These are phyloP conservation scores for Argyresthia albistria DNA, from an alignment of 2,888 invertebrate species.

Conservation along the genomic window DNA sequence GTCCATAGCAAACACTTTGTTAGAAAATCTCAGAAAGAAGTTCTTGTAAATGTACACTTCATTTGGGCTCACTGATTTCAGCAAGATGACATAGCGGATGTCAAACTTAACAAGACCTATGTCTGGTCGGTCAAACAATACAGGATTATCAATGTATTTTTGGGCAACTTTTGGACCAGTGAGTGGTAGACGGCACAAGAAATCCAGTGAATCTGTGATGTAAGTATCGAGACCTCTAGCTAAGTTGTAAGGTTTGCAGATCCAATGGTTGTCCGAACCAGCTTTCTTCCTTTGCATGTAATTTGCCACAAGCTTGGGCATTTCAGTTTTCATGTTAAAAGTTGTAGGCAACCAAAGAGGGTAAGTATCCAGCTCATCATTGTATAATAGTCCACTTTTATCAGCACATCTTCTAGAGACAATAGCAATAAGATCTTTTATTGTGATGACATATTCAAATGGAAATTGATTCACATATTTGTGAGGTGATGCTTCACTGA, in stretches of 20 bases:
- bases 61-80: conserved; percentile 84
- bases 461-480: conserved; percentile 94
- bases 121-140: conserved; percentile 83
- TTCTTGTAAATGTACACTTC: conserved; percentile 80
- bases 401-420: conserved; percentile 73
- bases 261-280: conserved; percentile 90
- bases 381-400: conserved; percentile 24
- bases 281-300: conserved; percentile 80
- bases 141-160: conserved; percentile 87
- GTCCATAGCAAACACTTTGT: conserved; percentile 83
- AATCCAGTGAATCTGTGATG: conserved; percentile 84
- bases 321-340: conserved; percentile 88
- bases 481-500: conserved; percentile 73
- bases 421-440: conserved; percentile 88
- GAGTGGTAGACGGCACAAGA: conserved; percentile 82
- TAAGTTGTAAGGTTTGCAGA: conserved; percentile 94
- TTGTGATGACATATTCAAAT: conserved; percentile 89
- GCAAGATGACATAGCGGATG: conserved; percentile 86
- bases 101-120: conserved; percentile 90
- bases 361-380: conserved; percentile 66
- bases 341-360: conserved; percentile 89
- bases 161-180: conserved; percentile 92
- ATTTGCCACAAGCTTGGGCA: conserved; percentile 85
- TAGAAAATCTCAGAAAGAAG: conserved; percentile 91
- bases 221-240: conserved; percentile 90